These are phyloP conservation scores for Catharus bicknelli DNA, from an alignment of 2,113 vertebrate species.

Conservation along the genomic window DNA sequence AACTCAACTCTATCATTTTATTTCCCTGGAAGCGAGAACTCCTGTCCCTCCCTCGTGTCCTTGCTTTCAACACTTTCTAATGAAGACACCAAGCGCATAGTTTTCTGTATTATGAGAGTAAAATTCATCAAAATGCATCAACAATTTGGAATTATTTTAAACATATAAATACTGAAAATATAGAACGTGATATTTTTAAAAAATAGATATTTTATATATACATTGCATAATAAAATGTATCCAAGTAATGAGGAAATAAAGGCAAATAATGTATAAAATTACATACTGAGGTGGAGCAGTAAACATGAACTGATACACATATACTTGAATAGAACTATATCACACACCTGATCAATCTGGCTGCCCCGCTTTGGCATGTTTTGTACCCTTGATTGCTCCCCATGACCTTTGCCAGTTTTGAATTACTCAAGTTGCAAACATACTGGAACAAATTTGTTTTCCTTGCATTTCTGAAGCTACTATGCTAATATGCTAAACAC, in stretches of 20 bases:
- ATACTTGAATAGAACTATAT: not conserved
- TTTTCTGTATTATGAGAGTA: not conserved
- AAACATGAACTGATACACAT: not conserved
- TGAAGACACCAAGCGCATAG: not conserved
- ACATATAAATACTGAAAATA: not conserved
- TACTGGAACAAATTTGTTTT: conserved; percentile 69
- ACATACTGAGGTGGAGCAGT: not conserved
- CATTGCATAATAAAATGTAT: not conserved
- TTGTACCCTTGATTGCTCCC: conserved; percentile 6
- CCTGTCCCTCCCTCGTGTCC: not conserved
- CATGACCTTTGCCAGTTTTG: conserved; percentile 53
- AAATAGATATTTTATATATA: not conserved
- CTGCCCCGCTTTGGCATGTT: not conserved
- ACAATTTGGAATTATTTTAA: not conserved
- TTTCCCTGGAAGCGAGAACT: not conserved
- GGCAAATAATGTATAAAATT: not conserved
- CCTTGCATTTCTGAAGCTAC: conserved; percentile 71
- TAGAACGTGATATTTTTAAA: fast-evolving
- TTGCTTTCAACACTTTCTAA: not conserved
- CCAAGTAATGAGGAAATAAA: not conserved
- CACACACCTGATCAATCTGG: not conserved
- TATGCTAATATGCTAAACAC: conserved; percentile 72
- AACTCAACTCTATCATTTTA: not conserved
- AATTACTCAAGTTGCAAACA: conserved; percentile 56
- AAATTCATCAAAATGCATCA: not conserved